A percentile compares a stretch with the other conserved stretches of the same genome.
phyloP scores from a whole-genome alignment of 2,113 vertebrate genomes.

The Solenodon paradoxus region DNA sequence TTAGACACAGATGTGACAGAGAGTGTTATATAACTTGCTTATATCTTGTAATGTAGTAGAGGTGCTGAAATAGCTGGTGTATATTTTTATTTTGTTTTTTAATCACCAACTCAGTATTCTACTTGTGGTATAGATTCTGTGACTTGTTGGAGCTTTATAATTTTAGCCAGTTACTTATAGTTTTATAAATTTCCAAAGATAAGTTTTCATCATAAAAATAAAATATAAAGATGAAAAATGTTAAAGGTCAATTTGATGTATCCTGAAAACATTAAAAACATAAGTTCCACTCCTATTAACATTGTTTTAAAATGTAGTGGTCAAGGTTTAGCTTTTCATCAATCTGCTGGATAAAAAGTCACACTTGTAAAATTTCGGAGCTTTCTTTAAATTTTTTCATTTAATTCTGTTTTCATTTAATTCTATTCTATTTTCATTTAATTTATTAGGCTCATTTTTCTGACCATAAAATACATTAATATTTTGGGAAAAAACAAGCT shows the following conservation, averaged over 20 bases:
- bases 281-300: not conserved
- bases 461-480: not conserved
- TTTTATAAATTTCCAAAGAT: not conserved
- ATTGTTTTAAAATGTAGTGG: no score
- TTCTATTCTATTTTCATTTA: no score
- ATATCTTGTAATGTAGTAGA: not conserved
- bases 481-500: not conserved
- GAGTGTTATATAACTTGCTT: not conserved
- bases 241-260: not conserved
- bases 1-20: not conserved
- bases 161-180: not conserved
- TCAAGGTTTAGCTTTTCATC: no score
- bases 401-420: no score
- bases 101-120: not conserved
- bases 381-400: not conserved
- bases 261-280: not conserved
- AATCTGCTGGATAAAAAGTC: not conserved
- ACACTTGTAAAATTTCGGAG: no score
- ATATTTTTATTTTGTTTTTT: no score
- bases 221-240: not conserved
- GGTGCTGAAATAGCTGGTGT: no score
- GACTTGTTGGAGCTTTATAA: not conserved
- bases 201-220: not conserved
- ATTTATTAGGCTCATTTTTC: not conserved
- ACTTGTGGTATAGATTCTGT: not conserved